phyloP scores from a whole-genome alignment of 2,113 vertebrate genomes.

The Morone saxatilis region DNA sequence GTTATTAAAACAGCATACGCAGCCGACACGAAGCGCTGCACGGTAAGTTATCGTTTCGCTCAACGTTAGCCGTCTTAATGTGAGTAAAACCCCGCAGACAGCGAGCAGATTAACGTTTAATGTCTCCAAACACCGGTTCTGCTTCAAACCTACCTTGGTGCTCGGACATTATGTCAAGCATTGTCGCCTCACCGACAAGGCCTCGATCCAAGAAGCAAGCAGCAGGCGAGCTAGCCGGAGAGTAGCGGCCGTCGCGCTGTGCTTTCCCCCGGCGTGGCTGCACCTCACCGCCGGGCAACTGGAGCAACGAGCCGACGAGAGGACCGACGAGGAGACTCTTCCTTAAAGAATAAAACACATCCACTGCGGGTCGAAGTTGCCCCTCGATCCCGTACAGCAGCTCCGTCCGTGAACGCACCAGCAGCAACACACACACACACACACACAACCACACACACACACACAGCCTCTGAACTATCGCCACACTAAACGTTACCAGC shows the following conservation, averaged over 20 bases:
- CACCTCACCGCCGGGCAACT: conserved; percentile 63
- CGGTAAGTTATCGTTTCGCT: neutral
- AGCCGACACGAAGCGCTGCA: conserved; percentile 51
- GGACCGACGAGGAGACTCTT: neutral
- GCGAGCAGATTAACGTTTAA: neutral
- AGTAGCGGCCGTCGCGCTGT: conserved; percentile 73
- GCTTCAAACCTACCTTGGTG: conserved; percentile 84
- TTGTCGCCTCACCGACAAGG: conserved; percentile 84
- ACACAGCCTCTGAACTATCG: conserved; percentile 40
- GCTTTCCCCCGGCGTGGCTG: conserved; percentile 80
- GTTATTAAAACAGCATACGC: conserved; percentile 57
- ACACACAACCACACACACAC: no score
- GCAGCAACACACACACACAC: no score
- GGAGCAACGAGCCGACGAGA: conserved; percentile 29
- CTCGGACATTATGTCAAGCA: conserved; percentile 89
- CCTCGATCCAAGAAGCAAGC: conserved; percentile 72
- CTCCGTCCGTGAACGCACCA: neutral
- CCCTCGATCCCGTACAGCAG: conserved; percentile 18
- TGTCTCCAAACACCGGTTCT: fast-evolving
- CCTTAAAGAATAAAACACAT: neutral
- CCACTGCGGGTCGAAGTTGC: conserved; percentile 12
- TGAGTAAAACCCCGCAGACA: conserved; percentile 23
- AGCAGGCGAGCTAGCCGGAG: conserved; percentile 77
- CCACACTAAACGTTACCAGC: conserved; percentile 59
- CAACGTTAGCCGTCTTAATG: conserved; percentile 8